Evolutionary conservation across 2,113 vertebrate genomes (phyloP), one percentile per base, ranked within the genome.

Genomic region (Mesoclemmys tuberculata): DNA sequence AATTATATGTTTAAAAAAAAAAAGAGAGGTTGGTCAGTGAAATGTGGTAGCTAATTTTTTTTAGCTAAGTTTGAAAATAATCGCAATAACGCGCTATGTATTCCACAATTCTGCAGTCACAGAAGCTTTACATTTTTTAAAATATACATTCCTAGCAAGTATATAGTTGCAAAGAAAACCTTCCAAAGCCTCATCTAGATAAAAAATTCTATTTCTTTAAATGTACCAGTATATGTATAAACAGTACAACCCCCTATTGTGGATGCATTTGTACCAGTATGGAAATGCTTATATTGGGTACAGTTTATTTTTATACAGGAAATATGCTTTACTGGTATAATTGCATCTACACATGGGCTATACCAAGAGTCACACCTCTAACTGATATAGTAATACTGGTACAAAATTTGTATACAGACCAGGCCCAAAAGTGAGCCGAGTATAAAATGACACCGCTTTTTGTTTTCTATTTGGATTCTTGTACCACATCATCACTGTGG

Each of bases 41-140:
- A 90, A 93, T 1, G 3, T n/a, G 82, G 95, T 80, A 77, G 88
- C 92, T 94, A 96, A 80, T 51, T 94, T 95, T 95, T 2, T 46
- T 80, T 38, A 38, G 48, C 46, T 85, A 56, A 48, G n/a, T 90
- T 87, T 95, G 61, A 95, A 51, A 78, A 68, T 89, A 93, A 68
- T 84, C 51, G 10, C 13, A 61, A 52, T 14, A 9, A 64, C 92
- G 94, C 58, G 92, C 44, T 93, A 92, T 58, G 64, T 1, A 11
- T 75, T 84, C 84, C 46, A 79, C 51, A 48, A 80, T 82, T 56
- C 84, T 87, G 88, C 80, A 96, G 90, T 77, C 94, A 89, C 88
- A 87, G 58, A 93, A 95, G 95, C 87, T 75, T 31, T 35, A 46
- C 21, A 78, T 80, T 74, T 24, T 24, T 88, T 48, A 85, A 71